Base-by-base conservation (phyloP, 2,797 vertebrate genomes). In the Thalassophryne amazonica region DNA sequence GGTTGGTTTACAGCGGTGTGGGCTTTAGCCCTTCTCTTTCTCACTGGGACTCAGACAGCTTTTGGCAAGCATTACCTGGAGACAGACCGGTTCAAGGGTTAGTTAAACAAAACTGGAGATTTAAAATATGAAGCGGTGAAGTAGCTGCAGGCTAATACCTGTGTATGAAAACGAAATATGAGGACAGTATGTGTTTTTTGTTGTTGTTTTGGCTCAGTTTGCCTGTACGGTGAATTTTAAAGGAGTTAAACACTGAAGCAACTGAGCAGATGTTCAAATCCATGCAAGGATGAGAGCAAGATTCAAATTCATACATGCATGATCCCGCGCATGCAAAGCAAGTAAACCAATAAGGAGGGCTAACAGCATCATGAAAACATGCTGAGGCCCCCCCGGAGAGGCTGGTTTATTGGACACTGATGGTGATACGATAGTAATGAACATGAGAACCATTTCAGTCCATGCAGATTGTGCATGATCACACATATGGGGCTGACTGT, bases 11-110 rank as follows among this genome's bases (percentile, higher is more conserved):
- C 64, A 67, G 56, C 8, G 25, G 54, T 73, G 73, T 2, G 69
- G n/a, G 72, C 82, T 86, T 91, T 90, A 91, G 83, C 91, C 91
- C 83, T 92, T 92, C 78, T 92, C 91, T 89, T 91, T 90, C 88
- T 91, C 90, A 55, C 88, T 89, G 78, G 82, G 89, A 90, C 89
- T 91, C 83, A 91, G 81, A 52, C 86, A 86, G 78, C 88, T 89
- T 90, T 88, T 88, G 87, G 81, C 86, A 86, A 90, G 90, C 91
- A 92, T 92, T 92, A 92, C 91, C 91, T 92, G 83, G 64, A 69
- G 47, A 53, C 33, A 69, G 23, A 78, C 8, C 78, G 45, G 73
- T 28, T 9, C 11, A 14, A 8, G 51, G 31, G 36, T 76, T 67
- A 55, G 57, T 49, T 12, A 59, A 22, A 29, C 9, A 9, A 50